Evolutionary conservation across 2,888 invertebrate genomes (phyloP).

Genomic region (Tridacna crocea): DNA sequence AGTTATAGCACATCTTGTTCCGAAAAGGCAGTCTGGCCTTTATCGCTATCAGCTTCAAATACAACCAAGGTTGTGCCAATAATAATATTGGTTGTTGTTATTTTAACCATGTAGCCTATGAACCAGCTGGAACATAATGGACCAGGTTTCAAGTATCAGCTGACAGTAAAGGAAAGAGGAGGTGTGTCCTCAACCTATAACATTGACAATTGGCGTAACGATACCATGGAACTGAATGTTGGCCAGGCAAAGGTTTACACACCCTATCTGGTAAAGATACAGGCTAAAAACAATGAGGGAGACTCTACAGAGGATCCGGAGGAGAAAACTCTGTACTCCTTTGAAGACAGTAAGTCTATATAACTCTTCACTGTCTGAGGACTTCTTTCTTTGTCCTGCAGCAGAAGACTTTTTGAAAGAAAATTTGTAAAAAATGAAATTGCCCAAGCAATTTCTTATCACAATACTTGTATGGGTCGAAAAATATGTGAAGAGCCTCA

Average conservation of each 20-base stretch:
- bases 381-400: not conserved
- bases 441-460: not conserved
- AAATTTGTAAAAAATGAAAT: not conserved
- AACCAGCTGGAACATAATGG: slow-evolving; percentile 98
- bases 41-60: no score
- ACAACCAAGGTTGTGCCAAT: no score
- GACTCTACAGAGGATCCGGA: slow-evolving; percentile 92
- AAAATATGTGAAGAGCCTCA: no score
- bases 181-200: slow-evolving; percentile 43
- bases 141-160: slow-evolving; percentile 95
- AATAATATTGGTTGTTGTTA: no score
- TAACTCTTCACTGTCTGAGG: not conserved
- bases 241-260: slow-evolving; percentile 82
- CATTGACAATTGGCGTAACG: slow-evolving; percentile 84
- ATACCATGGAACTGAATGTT: slow-evolving; percentile 89
- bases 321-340: slow-evolving; percentile 95
- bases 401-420: not conserved
- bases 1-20: no score
- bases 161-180: slow-evolving; percentile 85
- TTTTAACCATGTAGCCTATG: slow-evolving; percentile 89
- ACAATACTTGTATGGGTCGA: no score
- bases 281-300: slow-evolving; percentile 95
- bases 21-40: no score
- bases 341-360: slow-evolving; percentile 87
- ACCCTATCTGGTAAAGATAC: slow-evolving; percentile 94